A percentile compares a stretch with the other conserved stretches of the same genome.
phyloP scores from a whole-genome alignment of 1,140 invertebrate genomes.

The Bradynema listronoti region DNA sequence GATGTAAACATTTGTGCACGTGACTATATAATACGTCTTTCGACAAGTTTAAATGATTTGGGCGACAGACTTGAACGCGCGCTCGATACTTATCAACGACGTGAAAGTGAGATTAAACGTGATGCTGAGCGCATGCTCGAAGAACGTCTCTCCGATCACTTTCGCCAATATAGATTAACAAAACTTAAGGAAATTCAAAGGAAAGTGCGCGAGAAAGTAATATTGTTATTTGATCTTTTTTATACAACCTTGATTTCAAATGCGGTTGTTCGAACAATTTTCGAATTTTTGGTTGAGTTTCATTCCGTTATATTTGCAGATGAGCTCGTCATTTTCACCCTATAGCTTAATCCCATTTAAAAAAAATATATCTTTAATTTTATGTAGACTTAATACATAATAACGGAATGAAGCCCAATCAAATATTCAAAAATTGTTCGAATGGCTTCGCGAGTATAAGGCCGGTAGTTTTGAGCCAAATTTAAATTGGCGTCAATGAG shows the following conservation, averaged over 20 bases:
- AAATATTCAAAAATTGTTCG: no score
- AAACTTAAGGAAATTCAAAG: background rate
- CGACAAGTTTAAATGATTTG: background rate
- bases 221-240: background rate
- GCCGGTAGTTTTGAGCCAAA: no score
- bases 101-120: background rate
- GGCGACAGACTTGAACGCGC: background rate
- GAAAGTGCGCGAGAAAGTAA: background rate
- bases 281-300: background rate
- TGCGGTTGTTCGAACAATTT: background rate
- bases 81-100: background rate
- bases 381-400: no score
- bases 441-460: no score
- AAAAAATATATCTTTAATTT: no score
- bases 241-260: background rate
- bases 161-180: background rate
- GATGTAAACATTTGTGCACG: constrained; percentile 1
- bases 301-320: background rate
- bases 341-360: no score
- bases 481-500: no score
- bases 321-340: no score
- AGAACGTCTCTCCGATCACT: background rate
- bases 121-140: background rate
- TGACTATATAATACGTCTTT: constrained; percentile 2
- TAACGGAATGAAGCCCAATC: no score